A percentile compares a stretch with the other conserved stretches of the same genome.
Conservation (phyloP, 2,113 vertebrate genomes). For the Saiga tatarica region DNA sequence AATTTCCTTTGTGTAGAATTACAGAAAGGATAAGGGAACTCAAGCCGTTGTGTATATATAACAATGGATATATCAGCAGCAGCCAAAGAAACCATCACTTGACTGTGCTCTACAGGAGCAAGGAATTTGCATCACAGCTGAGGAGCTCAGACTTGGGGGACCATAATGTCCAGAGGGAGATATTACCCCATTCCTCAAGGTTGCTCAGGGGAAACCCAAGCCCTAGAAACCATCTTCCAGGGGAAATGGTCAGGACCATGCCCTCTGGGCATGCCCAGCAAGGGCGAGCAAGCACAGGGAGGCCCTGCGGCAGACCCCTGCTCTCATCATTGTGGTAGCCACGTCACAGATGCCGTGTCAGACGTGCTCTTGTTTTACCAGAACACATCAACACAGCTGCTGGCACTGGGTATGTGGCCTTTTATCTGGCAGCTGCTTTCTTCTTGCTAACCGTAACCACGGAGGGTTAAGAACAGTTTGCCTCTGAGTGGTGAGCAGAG, state of each 20-base stretch:
- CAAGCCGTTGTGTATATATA: background rate
- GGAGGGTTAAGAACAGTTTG: background rate
- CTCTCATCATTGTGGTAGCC: too few relatives aligned
- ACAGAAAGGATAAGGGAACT: too few relatives aligned
- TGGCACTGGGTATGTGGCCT: background rate
- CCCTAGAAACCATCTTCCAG: background rate
- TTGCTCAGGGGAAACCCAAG: background rate
- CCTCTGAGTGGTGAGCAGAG: background rate
- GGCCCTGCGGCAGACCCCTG: background rate
- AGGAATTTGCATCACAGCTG: background rate
- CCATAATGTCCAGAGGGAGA: background rate
- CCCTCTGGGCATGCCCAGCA: background rate
- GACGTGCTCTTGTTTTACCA: background rate
- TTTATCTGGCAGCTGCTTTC: background rate
- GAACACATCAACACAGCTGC: background rate
- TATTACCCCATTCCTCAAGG: background rate
- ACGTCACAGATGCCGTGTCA: background rate
- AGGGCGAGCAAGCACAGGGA: background rate
- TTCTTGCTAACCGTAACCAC: background rate
- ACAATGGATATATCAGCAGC: too few relatives aligned
- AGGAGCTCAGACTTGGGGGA: background rate
- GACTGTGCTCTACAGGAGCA: fast-evolving
- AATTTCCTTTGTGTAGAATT: background rate
- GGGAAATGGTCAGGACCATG: background rate
- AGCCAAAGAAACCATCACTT: background rate